Conservation (phyloP, 2,888 invertebrate genomes). For the Catonia carolina region DNA sequence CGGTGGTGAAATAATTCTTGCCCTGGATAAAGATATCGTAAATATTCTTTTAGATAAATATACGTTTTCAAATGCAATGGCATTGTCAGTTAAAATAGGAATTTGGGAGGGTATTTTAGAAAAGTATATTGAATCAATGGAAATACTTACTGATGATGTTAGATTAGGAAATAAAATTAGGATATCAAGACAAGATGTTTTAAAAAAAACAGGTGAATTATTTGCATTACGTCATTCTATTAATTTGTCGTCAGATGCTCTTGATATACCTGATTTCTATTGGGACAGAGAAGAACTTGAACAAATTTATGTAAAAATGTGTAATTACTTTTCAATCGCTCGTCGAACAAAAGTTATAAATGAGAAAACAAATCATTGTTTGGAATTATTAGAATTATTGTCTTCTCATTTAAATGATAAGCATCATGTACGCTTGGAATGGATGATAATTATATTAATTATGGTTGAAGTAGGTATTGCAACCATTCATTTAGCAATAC, state of each 20-base stretch:
- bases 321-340: constrained; percentile 75
- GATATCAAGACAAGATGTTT: constrained; percentile 62
- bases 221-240: constrained; percentile 83
- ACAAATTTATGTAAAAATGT: constrained; percentile 71
- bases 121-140: constrained; percentile 74
- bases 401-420: constrained; percentile 85
- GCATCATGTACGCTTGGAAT: constrained; percentile 88
- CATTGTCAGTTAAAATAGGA: constrained; percentile 87
- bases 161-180: constrained; percentile 65
- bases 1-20: constrained; percentile 48
- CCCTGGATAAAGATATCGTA: constrained; percentile 34
- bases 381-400: constrained; percentile 82
- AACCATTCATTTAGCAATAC: constrained; percentile 53
- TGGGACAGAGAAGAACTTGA: constrained; percentile 94
- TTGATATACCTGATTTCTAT: constrained; percentile 95
- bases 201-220: constrained; percentile 77
- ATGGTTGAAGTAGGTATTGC: constrained; percentile 91
- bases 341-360: constrained; percentile 88
- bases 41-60: constrained; percentile 64
- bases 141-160: constrained; percentile 71
- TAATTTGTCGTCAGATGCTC: constrained; percentile 85
- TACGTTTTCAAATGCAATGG: constrained; percentile 90
- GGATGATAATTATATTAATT: constrained; percentile 96
- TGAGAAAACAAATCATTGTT: constrained; percentile 90
- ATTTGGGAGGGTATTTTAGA: constrained; percentile 89